phyloP scores from a whole-genome alignment of 2,113 vertebrate species.

The Scalopus aquaticus region DNA sequence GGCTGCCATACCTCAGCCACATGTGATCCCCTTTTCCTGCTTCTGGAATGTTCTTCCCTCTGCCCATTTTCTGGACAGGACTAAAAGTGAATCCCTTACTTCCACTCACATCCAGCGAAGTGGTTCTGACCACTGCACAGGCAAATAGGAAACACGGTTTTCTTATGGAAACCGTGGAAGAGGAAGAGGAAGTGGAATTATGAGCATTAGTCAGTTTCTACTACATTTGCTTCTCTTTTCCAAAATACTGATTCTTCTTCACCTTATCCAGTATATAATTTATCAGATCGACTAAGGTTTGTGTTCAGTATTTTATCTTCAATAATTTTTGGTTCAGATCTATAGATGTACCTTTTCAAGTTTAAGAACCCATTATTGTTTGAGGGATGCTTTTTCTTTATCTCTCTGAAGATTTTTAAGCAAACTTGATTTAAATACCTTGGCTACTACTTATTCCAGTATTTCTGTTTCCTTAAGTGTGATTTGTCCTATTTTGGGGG shows the following conservation, averaged over 20 bases:
- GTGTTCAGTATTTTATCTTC: not conserved
- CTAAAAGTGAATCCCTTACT: not conserved
- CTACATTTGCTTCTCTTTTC: not conserved
- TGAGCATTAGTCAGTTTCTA: not conserved
- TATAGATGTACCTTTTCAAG: not conserved
- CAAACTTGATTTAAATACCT: not conserved
- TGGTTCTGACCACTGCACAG: not conserved
- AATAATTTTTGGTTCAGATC: not conserved
- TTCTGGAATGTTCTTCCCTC: not conserved
- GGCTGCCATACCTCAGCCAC: no score
- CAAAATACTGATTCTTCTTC: not conserved
- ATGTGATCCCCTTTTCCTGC: not conserved
- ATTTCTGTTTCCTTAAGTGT: slow-evolving; percentile 17
- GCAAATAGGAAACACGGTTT: not conserved
- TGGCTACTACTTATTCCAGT: not conserved
- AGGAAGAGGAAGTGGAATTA: not conserved
- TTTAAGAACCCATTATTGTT: not conserved
- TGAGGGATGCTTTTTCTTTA: not conserved
- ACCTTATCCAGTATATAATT: not conserved
- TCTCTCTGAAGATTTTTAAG: not conserved
- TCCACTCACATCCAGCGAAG: not conserved
- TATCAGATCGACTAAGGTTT: not conserved
- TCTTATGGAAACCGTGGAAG: not conserved
- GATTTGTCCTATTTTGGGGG: not conserved
- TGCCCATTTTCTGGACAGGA: not conserved